Evolutionary conservation across 2,113 vertebrate genomes (phyloP).

Genomic region (Oplegnathus fasciatus): DNA sequence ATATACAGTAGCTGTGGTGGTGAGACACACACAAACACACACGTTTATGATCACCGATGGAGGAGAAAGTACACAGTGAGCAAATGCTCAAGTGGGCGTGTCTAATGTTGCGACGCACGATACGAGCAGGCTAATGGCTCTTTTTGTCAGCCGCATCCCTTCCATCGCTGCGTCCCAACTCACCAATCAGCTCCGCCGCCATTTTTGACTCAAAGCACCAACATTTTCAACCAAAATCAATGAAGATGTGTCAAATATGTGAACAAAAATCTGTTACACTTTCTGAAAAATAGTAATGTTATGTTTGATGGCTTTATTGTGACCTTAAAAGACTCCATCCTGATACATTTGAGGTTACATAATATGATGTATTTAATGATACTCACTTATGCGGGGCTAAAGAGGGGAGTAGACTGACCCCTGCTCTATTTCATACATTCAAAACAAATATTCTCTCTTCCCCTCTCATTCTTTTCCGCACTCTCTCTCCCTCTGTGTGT

Average conservation of each 20-base stretch:
- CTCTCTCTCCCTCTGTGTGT: background rate
- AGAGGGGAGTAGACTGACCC: background rate
- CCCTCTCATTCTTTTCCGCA: background rate
- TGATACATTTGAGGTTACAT: background rate
- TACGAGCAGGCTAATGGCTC: conserved; percentile 13
- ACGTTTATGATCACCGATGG: conserved; percentile 34
- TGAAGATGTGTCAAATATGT: background rate
- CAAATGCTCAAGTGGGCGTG: conserved; percentile 48
- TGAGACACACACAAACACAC: conserved; percentile 33
- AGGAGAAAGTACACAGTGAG: conserved; percentile 27
- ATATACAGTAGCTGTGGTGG: conserved; percentile 25
- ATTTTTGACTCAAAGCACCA: background rate
- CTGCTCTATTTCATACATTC: conserved; percentile 19
- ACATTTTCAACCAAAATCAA: background rate
- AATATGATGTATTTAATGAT: background rate
- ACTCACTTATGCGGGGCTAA: background rate
- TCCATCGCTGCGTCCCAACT: background rate
- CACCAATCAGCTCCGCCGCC: background rate
- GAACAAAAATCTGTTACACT: background rate
- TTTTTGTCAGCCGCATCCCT: conserved; percentile 4
- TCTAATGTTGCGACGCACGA: background rate
- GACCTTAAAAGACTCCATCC: background rate
- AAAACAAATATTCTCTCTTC: conserved; percentile 27
- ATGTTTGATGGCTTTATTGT: background rate
- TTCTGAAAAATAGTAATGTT: background rate